Conservation (phyloP, 2,888 invertebrate genomes). For the Hyposoter didymator region DNA sequence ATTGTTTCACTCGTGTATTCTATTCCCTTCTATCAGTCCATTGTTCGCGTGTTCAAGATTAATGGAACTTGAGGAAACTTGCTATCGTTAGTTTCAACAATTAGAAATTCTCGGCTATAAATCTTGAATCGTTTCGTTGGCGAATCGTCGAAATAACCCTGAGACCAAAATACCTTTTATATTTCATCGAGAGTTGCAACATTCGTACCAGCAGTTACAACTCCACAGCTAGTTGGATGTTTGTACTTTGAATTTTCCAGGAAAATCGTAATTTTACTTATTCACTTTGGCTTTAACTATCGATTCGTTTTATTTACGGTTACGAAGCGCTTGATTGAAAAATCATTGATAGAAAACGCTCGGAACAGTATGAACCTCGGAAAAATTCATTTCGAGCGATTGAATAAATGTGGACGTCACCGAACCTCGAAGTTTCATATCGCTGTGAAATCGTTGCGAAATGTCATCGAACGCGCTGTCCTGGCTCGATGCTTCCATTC, state of each 20-base stretch:
- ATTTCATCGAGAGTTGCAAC: not conserved
- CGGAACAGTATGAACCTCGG: not conserved
- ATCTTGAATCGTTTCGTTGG: not conserved
- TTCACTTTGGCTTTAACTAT: not conserved
- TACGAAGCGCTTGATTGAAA: not conserved
- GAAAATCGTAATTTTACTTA: not conserved
- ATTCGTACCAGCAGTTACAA: not conserved
- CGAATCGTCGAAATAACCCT: not conserved
- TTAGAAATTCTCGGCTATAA: not conserved
- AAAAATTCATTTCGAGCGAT: constrained; percentile 29
- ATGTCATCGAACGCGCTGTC: constrained; percentile 36
- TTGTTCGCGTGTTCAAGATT: constrained; percentile 8
- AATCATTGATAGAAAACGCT: not conserved
- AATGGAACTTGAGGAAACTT: constrained; percentile 36
- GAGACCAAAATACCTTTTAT: not conserved
- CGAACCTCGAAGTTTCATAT: constrained; percentile 35
- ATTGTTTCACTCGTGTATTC: constrained; percentile 42
- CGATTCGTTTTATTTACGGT: not conserved
- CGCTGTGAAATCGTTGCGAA: constrained; percentile 23
- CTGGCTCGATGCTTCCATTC: not conserved
- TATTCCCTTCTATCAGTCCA: constrained; percentile 18
- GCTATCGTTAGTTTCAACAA: not conserved
- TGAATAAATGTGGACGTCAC: constrained; percentile 24
- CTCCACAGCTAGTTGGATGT: no score
- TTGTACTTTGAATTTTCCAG: no score